These are phyloP conservation scores for Todiramphus saurophagus DNA, from an alignment of 2,113 vertebrate species.

Conservation along the genomic window DNA sequence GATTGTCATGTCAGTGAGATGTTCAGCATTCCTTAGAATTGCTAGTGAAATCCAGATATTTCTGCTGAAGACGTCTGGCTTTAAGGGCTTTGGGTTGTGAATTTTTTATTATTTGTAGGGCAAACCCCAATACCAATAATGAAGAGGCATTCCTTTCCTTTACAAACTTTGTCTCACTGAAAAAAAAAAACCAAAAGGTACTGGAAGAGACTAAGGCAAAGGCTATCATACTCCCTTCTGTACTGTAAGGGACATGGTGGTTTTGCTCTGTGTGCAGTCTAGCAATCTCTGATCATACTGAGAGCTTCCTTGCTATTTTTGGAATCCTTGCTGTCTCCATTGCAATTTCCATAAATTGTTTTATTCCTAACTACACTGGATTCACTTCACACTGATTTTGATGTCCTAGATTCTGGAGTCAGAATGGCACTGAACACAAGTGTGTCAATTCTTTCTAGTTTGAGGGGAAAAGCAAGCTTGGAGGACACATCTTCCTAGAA, in stretches of 20 bases:
- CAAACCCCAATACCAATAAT: not conserved
- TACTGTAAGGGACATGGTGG: not conserved
- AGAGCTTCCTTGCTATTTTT: constrained; percentile 29
- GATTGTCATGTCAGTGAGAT: not conserved
- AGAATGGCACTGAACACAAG: not conserved
- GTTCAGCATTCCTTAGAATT: not conserved
- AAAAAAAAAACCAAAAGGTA: not conserved
- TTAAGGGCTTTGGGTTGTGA: not conserved
- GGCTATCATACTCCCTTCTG: not conserved
- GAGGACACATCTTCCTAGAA: not conserved
- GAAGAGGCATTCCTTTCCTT: not conserved
- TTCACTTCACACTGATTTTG: constrained; percentile 9
- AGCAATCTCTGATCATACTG: not conserved
- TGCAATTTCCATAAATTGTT: constrained; percentile 14
- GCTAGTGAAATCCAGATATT: not conserved
- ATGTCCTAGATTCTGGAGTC: not conserved
- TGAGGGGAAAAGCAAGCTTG: not conserved
- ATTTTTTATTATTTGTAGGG: not conserved
- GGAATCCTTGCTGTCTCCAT: not conserved
- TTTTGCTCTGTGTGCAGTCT: not conserved
- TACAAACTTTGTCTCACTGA: not conserved
- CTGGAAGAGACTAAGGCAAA: not conserved
- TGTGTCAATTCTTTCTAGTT: not conserved
- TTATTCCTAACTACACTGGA: not conserved
- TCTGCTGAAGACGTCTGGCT: not conserved